These are phyloP conservation scores for Myotis lucifugus DNA, from an alignment of 2,113 vertebrate genomes.

Conservation along the genomic window DNA sequence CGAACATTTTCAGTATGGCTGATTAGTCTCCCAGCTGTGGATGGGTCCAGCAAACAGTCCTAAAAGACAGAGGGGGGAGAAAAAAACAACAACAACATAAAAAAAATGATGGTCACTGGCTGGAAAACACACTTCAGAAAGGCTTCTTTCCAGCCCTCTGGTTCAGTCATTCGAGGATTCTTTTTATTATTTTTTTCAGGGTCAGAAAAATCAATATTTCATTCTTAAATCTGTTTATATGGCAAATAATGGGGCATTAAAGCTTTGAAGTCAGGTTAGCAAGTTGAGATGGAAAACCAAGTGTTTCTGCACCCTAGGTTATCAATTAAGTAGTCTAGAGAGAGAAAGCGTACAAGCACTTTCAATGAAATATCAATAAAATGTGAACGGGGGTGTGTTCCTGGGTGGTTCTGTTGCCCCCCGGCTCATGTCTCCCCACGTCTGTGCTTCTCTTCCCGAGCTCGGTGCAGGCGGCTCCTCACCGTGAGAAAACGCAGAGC, in stretches of 20 bases:
- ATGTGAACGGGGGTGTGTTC: slow-evolving; percentile 62
- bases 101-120: slow-evolving; percentile 75
- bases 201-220: slow-evolving; percentile 61
- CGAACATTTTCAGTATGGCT: slow-evolving; percentile 58
- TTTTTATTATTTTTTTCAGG: not conserved
- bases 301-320: slow-evolving; percentile 44
- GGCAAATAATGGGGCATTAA: slow-evolving; percentile 59
- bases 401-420: slow-evolving; percentile 5
- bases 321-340: slow-evolving; percentile 61
- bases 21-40: slow-evolving; percentile 74
- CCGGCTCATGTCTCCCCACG: not conserved
- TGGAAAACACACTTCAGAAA: slow-evolving; percentile 63
- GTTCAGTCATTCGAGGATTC: slow-evolving; percentile 35
- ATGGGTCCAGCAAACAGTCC: slow-evolving; percentile 79
- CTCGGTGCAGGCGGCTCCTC: slow-evolving; percentile 39
- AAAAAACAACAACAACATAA: slow-evolving; percentile 72
- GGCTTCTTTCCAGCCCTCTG: not conserved
- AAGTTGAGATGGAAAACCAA: slow-evolving; percentile 67
- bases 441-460: slow-evolving; percentile 47
- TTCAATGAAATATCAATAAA: slow-evolving; percentile 77
- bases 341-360: slow-evolving; percentile 64
- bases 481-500: slow-evolving; percentile 75
- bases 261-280: slow-evolving; percentile 62
- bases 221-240: slow-evolving; percentile 69
- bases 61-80: slow-evolving; percentile 73